Evolutionary conservation across 2,888 invertebrate species (phyloP).

Genomic region (Molanna angustata): DNA sequence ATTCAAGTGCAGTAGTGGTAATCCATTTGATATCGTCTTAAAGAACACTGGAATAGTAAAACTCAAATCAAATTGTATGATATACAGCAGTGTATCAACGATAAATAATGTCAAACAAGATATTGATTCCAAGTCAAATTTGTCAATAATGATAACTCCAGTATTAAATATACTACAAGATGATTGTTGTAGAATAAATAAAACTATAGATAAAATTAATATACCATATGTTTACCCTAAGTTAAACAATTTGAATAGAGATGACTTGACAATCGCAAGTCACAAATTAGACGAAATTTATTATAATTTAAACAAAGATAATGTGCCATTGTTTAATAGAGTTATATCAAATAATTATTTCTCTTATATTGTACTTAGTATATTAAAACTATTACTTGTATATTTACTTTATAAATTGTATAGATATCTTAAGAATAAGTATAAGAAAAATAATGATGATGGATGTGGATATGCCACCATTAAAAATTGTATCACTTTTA

Average conservation of each 20-base stretch:
- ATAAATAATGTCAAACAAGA: not conserved
- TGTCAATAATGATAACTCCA: not conserved
- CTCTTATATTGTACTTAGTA: not conserved
- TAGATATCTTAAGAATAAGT: not conserved
- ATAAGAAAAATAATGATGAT: not conserved
- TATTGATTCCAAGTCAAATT: not conserved
- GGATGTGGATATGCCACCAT: not conserved
- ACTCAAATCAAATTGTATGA: conserved; percentile 1
- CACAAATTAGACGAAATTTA: conserved; percentile 4
- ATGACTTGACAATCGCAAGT: not conserved
- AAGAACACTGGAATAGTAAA: conserved; percentile 2
- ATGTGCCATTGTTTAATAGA: not conserved
- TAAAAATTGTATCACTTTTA: not conserved
- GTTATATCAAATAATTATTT: conserved; percentile 3
- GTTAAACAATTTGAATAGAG: not conserved
- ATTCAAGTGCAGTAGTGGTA: conserved; percentile 3
- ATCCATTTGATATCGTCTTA: conserved; percentile 1
- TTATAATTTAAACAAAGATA: not conserved
- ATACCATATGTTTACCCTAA: not conserved
- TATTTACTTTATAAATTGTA: not conserved
- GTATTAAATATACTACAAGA: not conserved
- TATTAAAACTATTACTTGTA: not conserved
- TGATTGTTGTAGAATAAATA: too few relatives aligned
- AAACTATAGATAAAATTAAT: not conserved
- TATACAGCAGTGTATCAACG: conserved; percentile 1